These are phyloP conservation scores for Anoplius nigerrimus DNA, from an alignment of 2,888 invertebrate species.

Conservation along the genomic window DNA sequence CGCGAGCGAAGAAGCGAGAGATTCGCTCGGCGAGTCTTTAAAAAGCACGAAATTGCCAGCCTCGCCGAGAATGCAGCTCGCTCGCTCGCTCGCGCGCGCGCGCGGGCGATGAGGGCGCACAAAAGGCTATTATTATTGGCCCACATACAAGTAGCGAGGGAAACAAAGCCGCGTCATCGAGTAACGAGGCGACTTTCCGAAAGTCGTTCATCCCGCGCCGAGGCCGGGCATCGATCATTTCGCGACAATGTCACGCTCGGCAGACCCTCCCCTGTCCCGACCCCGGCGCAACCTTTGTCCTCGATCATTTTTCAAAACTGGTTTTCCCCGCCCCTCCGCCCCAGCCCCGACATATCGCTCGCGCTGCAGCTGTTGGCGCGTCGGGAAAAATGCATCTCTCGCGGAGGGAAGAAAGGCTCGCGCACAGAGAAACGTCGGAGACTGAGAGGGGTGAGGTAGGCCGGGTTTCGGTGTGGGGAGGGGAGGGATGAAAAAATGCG, in stretches of 20 bases:
- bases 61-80: not conserved
- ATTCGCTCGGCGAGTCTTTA: too few relatives aligned
- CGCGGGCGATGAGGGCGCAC: not conserved
- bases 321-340: not conserved
- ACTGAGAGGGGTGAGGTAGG: constrained; percentile 1
- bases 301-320: constrained; percentile 16
- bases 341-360: not conserved
- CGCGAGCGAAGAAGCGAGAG: too few relatives aligned
- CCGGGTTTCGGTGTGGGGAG: too few relatives aligned
- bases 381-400: constrained; percentile 8
- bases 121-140: not conserved
- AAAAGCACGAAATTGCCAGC: constrained; percentile 28
- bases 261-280: not conserved
- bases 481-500: constrained; percentile 2
- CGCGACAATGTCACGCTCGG: not conserved
- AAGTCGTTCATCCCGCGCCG: not conserved
- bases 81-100: not conserved
- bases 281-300: not conserved
- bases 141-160: too few relatives aligned
- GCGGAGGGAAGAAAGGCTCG: constrained; percentile 5
- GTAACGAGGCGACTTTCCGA: not conserved
- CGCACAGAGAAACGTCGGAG: not conserved
- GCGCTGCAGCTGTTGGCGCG: constrained; percentile 6
- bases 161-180: not conserved
- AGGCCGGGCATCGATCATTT: not conserved